A percentile compares a stretch with the other conserved stretches of the same genome.
These are phyloP conservation scores for Dallia pectoralis DNA, from an alignment of 2,797 vertebrate species.

Conservation along the genomic window DNA sequence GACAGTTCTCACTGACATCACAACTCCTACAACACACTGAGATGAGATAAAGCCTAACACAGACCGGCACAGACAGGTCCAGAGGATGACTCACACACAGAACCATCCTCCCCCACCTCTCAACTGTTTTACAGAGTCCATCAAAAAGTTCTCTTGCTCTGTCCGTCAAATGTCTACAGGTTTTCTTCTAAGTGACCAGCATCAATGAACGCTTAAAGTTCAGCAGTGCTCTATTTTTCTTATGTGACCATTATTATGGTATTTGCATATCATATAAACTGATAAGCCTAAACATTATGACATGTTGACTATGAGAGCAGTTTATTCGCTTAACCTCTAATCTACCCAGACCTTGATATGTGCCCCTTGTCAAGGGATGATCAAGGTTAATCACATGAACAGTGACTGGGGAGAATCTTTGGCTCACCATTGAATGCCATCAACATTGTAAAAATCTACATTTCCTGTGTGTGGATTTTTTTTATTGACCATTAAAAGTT, in stretches of 20 bases:
- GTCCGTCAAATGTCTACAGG: neutral
- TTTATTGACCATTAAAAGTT: neutral
- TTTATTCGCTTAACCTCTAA: too few relatives aligned
- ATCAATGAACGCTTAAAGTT: neutral
- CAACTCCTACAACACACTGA: slow-evolving; percentile 1
- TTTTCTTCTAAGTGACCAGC: neutral
- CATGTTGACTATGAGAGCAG: too few relatives aligned
- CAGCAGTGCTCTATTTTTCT: too few relatives aligned
- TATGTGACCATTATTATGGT: too few relatives aligned
- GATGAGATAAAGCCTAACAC: neutral
- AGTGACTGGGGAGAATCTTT: too few relatives aligned
- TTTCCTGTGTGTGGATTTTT: neutral
- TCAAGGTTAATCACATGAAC: too few relatives aligned
- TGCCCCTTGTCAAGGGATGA: too few relatives aligned
- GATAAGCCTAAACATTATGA: too few relatives aligned
- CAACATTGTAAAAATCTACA: too few relatives aligned
- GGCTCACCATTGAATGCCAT: too few relatives aligned
- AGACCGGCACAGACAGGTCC: slow-evolving; percentile 28
- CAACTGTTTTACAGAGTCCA: slow-evolving; percentile 19
- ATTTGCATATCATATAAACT: too few relatives aligned
- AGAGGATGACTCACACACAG: slow-evolving; percentile 55
- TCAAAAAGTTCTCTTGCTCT: slow-evolving; percentile 27
- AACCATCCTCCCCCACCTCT: slow-evolving; percentile 35
- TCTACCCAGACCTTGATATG: too few relatives aligned
- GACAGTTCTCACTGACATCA: slow-evolving; percentile 63